Percentiles rank a stretch among this genome's conserved stretches.
Conservation (phyloP, 2,113 vertebrate species). For the Cavia aperea region DNA sequence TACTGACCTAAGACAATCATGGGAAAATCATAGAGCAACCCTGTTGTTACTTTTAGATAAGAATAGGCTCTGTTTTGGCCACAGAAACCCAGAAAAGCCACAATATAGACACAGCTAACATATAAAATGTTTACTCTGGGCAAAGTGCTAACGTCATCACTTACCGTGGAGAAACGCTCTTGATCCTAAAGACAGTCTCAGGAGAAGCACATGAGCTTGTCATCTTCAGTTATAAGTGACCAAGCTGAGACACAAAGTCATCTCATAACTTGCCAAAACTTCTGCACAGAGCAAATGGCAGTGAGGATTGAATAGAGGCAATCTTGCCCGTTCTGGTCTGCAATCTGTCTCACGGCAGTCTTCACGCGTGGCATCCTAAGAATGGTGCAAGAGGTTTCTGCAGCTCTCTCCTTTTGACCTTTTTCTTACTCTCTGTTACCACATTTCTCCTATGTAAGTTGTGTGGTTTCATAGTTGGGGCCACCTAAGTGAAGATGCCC, state of each 20-base stretch:
- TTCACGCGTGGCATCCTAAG: background rate
- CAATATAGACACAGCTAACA: too few relatives aligned
- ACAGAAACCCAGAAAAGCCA: background rate
- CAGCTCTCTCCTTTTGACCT: rapidly evolving
- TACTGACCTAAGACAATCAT: background rate
- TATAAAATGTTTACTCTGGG: background rate
- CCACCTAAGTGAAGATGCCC: background rate
- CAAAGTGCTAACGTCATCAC: background rate
- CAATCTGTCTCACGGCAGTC: background rate
- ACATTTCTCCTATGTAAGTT: background rate
- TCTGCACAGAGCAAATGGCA: background rate
- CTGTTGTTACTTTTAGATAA: background rate
- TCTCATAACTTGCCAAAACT: background rate
- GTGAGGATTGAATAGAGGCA: background rate
- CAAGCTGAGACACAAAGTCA: background rate
- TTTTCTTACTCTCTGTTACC: background rate
- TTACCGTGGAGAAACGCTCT: background rate
- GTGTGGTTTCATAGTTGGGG: rapidly evolving
- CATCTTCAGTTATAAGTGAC: background rate
- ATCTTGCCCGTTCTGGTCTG: rapidly evolving
- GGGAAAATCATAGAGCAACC: background rate
- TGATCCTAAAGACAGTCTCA: background rate
- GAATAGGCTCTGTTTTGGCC: background rate
- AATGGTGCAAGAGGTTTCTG: background rate
- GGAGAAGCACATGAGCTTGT: background rate